Base-by-base conservation (phyloP, 2,797 vertebrate genomes). In the Ataeniobius toweri region DNA sequence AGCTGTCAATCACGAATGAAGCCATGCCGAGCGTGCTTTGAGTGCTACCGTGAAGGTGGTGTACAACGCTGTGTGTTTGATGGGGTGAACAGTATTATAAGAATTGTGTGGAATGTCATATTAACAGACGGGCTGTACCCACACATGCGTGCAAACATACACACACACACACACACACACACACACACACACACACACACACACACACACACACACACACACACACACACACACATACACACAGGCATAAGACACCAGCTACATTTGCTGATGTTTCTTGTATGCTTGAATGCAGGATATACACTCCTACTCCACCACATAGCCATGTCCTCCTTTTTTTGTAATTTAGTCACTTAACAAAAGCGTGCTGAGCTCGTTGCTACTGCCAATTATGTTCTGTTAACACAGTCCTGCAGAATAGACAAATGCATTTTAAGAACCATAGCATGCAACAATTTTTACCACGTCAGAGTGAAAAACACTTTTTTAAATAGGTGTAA, bases 1-100 rank as follows among this genome's bases (percentile, higher is more conserved):
- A 58, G 78, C 76, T 89, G 88, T 91, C 89, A 86, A 76, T 91
- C 86, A 79, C 70, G 80, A 82, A 76, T 74, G 75, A 80, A 87
- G 80, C 83, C 76, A 73, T 67, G 85, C 78, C 36, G 71, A 71
- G 87, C 28, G 20, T 39, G 67, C 80, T 87, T 84, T 88, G 39
- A 85, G 75, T 68, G 79, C 24, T 74, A 50, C 58, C 81, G 41
- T 75, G 85, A 80, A 80, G 79, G 77, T 77, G 77, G 75, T 80
- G 78, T 69, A 53, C 69, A 75, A 18, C 69, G 69, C 13, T 73
- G 82, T 76, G 81, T 75, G 67, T 86, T 83, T 88, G 83, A 90
- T 83, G 56, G 44, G 59, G 46, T 73, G 41, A 81, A 26, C 76
- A 65, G 61, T 78, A 68, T 80, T 53, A 63, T 36, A 46, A 76